These are phyloP conservation scores for Oceanodroma tethys DNA, from an alignment of 2,113 vertebrate genomes.

Conservation along the genomic window DNA sequence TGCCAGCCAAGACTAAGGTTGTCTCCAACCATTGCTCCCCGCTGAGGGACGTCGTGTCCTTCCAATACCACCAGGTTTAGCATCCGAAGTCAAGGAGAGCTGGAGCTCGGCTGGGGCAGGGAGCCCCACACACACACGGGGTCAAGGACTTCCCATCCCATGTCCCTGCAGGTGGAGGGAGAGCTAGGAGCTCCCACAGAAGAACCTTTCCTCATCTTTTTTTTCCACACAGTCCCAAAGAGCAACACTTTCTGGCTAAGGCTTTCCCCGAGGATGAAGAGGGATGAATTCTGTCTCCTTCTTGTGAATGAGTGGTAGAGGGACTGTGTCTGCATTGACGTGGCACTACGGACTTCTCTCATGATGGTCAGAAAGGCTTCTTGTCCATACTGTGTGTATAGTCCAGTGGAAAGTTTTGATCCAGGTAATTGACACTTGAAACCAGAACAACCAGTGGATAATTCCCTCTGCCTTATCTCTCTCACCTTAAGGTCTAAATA, in stretches of 20 bases:
- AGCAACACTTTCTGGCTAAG: neutral
- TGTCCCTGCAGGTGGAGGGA: neutral
- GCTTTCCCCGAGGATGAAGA: neutral
- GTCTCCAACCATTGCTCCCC: neutral
- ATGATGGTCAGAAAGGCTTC: neutral
- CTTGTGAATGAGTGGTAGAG: neutral
- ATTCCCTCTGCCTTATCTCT: neutral
- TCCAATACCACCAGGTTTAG: neutral
- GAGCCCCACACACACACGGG: fast-evolving
- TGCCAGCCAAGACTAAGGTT: neutral
- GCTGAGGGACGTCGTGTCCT: fast-evolving
- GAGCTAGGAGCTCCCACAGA: neutral
- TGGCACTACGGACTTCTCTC: neutral
- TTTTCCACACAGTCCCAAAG: neutral
- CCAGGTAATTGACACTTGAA: neutral
- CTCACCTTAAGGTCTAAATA: neutral
- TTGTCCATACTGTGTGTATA: fast-evolving
- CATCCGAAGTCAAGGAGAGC: neutral
- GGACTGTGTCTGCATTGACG: fast-evolving
- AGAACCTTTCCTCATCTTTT: neutral
- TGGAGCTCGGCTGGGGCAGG: neutral
- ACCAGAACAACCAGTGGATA: neutral
- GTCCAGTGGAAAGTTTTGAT: neutral
- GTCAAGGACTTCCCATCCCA: fast-evolving
- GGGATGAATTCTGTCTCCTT: neutral